phyloP scores from a whole-genome alignment of 2,888 invertebrate genomes.

The Troides oblongomaculatus region DNA sequence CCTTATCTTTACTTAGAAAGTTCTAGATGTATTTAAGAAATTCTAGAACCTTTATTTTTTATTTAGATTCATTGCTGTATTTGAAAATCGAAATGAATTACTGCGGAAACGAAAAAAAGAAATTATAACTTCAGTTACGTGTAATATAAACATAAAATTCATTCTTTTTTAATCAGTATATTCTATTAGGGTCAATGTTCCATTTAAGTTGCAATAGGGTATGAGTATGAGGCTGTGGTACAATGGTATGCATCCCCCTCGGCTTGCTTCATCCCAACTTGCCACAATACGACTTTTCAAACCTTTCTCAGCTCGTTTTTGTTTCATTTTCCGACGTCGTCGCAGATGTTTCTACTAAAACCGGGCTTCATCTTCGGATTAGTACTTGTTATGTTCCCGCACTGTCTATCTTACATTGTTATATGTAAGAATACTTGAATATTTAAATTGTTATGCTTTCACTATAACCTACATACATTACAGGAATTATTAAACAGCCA shows the following conservation, averaged over 20 bases:
- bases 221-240: slow-evolving; percentile 33
- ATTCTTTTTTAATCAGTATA: background rate
- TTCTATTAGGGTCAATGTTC: slow-evolving; percentile 30
- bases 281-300: slow-evolving; percentile 69
- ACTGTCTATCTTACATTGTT: slow-evolving; percentile 59
- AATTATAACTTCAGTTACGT: background rate
- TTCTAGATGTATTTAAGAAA: background rate
- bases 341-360: slow-evolving; percentile 68
- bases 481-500: background rate
- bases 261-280: slow-evolving; percentile 59
- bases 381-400: slow-evolving; percentile 71
- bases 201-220: slow-evolving; percentile 30
- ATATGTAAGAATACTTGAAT: slow-evolving; percentile 6
- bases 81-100: background rate
- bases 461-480: background rate
- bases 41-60: background rate
- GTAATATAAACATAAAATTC: background rate
- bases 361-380: slow-evolving; percentile 74
- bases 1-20: background rate
- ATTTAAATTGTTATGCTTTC: background rate
- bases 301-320: slow-evolving; percentile 78
- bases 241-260: slow-evolving; percentile 38
- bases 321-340: slow-evolving; percentile 57
- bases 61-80: background rate
- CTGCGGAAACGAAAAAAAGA: background rate